Evolutionary conservation across 1,140 invertebrate species (phyloP), one percentile per base, ranked within the genome.

Genomic region (Thaumetopoea pityocampa): DNA sequence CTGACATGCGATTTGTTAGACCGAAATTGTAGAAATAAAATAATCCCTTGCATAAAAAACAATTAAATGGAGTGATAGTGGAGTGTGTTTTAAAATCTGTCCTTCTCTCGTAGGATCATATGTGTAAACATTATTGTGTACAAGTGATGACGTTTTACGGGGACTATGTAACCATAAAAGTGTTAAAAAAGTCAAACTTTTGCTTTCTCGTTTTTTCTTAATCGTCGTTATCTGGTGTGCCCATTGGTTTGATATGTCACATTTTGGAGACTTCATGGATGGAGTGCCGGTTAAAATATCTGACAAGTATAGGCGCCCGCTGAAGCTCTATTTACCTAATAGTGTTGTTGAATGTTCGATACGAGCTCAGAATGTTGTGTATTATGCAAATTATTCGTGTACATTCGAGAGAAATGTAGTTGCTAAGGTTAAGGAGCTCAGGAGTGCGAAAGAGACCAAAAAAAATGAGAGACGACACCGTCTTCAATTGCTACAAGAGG

Each of bases 261-360:
- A 80, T 71, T 84, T 79, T 36, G 68, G 70, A 26, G 68, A 80
- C 47, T 93, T 90, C 54, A 91, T 94, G 89, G 93, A 95, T 79
- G 92, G 90, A 50, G 89, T 95, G 47, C 90, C 93, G 41, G 93
- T 96, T 24, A 95, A 95, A 87, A 95, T 96, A 71, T 91, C 92
- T 27, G 93, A 95, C 81, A 92, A 90, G 47, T 95, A 93, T 58
- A 93, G 93, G 78, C 90, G 92, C 40, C 93, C 93, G 8, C 88
- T 89, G 38, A 88, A 88, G 77, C 89, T 94, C 29, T 88, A 89
- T 47, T 69, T 94, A 51, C 90, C 92, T 24, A 88, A 90, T 44
- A 88, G 87, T 49, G 89, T 91, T 51, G 85, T 87, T 16, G 89
- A 91, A 63, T 87, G 88, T 64, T 61, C 90, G 51, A 45, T 87